Conservation (phyloP, 2,888 invertebrate genomes). For the Lypha dubia region DNA sequence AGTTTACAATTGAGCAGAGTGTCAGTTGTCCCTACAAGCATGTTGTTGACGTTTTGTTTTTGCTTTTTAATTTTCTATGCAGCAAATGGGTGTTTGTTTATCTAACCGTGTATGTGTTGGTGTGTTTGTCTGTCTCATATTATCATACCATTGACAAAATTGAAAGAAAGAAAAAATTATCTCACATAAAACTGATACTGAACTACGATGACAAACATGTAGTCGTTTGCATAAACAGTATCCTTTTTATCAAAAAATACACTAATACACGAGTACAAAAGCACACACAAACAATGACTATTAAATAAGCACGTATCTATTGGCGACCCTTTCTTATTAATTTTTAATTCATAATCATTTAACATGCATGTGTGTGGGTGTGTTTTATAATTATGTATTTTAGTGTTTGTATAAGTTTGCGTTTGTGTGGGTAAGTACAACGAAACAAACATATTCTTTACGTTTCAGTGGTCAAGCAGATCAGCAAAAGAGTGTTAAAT, state of each 20-base stretch:
- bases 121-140: conserved; percentile 24
- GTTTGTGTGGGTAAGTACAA: conserved; percentile 40
- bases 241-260: conserved; percentile 32
- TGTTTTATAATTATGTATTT: background rate
- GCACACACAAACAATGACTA: conserved; percentile 9
- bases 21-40: conserved; percentile 24
- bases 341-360: conserved; percentile 61
- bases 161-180: conserved; percentile 48
- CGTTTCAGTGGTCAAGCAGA: conserved; percentile 59
- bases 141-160: conserved; percentile 61
- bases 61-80: conserved; percentile 13
- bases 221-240: conserved; percentile 39
- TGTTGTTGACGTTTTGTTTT: conserved; percentile 49
- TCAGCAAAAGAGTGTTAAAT: conserved; percentile 20
- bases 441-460: conserved; percentile 60
- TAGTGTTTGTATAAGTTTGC: background rate
- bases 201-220: conserved; percentile 3
- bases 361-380: background rate
- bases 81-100: conserved; percentile 7
- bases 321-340: conserved; percentile 56
- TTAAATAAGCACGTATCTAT: conserved; percentile 39
- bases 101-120: no score
- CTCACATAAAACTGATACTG: conserved; percentile 61
- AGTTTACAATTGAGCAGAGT: conserved; percentile 59
- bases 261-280: conserved; percentile 6